These are phyloP conservation scores for Dusona sp. DNA, from an alignment of 2,888 invertebrate genomes.

Conservation along the genomic window DNA sequence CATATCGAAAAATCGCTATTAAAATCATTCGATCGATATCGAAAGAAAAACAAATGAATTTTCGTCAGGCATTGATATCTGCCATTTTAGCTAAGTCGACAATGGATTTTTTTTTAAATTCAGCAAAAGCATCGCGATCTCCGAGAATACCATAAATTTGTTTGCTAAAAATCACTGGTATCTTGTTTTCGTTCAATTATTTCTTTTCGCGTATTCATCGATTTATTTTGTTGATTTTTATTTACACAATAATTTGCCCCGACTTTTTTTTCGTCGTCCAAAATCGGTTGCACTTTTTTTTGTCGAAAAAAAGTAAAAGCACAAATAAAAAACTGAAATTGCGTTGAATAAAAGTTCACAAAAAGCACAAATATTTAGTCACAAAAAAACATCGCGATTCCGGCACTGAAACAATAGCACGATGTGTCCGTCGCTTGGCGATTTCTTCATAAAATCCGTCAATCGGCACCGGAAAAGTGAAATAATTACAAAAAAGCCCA, in stretches of 20 bases:
- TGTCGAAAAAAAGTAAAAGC: neutral
- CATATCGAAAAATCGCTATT: slow-evolving; percentile 21
- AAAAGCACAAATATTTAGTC: slow-evolving; percentile 4
- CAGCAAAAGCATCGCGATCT: neutral
- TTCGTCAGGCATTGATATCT: neutral
- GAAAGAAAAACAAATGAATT: neutral
- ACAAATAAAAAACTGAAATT: neutral
- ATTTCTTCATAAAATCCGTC: neutral
- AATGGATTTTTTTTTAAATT: neutral
- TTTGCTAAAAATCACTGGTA: neutral
- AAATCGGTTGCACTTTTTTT: neutral
- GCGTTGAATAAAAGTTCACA: slow-evolving; percentile 5
- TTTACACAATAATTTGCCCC: neutral
- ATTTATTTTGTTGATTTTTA: neutral
- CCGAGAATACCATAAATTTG: neutral
- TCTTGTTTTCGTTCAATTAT: neutral
- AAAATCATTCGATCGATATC: neutral
- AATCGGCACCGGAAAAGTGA: neutral
- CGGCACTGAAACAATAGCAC: neutral
- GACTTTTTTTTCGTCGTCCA: neutral
- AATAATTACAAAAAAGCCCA: neutral
- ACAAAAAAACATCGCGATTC: neutral
- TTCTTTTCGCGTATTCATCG: neutral
- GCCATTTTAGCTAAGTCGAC: neutral
- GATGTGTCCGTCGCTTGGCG: slow-evolving; percentile 38